Percentiles rank a stretch among this genome's conserved stretches.
Evolutionary conservation across 2,888 invertebrate species (phyloP).

Genomic region (Agrenia bidenticulata): DNA sequence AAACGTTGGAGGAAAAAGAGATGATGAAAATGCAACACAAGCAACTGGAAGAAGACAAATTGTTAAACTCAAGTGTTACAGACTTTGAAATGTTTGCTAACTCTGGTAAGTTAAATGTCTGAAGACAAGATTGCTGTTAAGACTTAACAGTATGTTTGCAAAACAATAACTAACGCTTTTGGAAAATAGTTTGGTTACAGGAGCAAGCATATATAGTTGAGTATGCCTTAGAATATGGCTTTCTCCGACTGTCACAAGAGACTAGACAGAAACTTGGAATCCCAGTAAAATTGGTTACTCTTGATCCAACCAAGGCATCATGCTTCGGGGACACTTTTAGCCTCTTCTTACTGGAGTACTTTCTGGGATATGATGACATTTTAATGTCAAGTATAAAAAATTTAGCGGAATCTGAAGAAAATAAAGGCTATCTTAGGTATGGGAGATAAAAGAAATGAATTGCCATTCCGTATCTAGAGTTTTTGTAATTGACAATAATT

Average conservation of each 20-base stretch:
- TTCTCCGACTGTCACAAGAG: conserved; percentile 79
- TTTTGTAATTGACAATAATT: conserved; percentile 1
- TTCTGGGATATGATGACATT: conserved; percentile 95
- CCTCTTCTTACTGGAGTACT: conserved; percentile 83
- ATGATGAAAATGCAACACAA: conserved; percentile 49
- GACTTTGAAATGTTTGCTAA: conserved; percentile 64
- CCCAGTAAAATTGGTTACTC: conserved; percentile 80
- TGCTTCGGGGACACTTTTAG: conserved; percentile 95
- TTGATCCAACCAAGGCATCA: conserved; percentile 82
- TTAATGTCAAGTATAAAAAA: conserved; percentile 95
- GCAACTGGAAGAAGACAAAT: conserved; percentile 49
- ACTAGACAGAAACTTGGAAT: conserved; percentile 86
- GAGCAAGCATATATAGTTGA: conserved; percentile 92
- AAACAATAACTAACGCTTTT: too few relatives aligned
- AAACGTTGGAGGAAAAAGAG: conserved; percentile 52
- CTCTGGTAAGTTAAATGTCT: conserved; percentile 62
- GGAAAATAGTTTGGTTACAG: conserved; percentile 69
- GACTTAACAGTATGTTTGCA: too few relatives aligned
- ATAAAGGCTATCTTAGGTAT: conserved; percentile 87
- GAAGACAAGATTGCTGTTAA: too few relatives aligned
- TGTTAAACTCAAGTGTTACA: conserved; percentile 58
- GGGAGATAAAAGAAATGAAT: background rate
- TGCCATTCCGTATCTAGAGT: background rate
- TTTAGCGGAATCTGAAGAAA: conserved; percentile 92
- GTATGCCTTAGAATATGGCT: conserved; percentile 96